These are phyloP conservation scores for Drosophila trapezifrons DNA, from an alignment of 1,140 invertebrate species.

Conservation along the genomic window DNA sequence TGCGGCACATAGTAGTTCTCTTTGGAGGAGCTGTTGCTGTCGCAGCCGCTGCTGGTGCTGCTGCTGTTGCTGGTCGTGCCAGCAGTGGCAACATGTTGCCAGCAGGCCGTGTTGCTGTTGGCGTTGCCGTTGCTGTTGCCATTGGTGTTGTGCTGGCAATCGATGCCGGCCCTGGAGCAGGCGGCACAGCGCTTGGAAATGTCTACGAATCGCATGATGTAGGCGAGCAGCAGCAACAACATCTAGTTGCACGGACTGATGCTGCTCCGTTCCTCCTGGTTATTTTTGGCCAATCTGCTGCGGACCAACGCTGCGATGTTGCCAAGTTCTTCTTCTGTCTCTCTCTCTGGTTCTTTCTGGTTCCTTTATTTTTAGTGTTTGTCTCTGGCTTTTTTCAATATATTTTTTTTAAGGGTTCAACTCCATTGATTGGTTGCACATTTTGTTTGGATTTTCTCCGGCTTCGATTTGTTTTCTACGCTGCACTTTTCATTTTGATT, in stretches of 20 bases:
- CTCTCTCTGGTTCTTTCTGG: slow-evolving; percentile 2
- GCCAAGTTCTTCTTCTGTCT: slow-evolving; percentile 65
- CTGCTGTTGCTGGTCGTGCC: slow-evolving; percentile 64
- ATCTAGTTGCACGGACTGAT: slow-evolving; percentile 75
- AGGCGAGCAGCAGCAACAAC: slow-evolving; percentile 81
- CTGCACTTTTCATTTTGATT: slow-evolving; percentile 75
- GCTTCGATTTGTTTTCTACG: slow-evolving; percentile 28
- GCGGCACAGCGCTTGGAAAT: slow-evolving; percentile 78
- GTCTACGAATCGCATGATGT: slow-evolving; percentile 83
- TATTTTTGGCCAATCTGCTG: slow-evolving; percentile 63
- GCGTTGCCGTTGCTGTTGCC: slow-evolving; percentile 35
- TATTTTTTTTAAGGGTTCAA: slow-evolving; percentile 67
- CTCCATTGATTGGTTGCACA: slow-evolving; percentile 74
- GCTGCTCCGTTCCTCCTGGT: slow-evolving; percentile 45
- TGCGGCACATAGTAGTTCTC: slow-evolving; percentile 71
- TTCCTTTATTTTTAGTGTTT: slow-evolving; percentile 55
- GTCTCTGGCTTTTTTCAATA: slow-evolving; percentile 12
- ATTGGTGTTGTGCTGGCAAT: slow-evolving; percentile 44
- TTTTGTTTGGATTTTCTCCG: slow-evolving; percentile 55
- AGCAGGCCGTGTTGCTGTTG: slow-evolving; percentile 63
- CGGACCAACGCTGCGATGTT: slow-evolving; percentile 73
- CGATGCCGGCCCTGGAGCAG: slow-evolving; percentile 58
- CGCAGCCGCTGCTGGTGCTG: slow-evolving; percentile 77
- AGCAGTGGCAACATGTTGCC: slow-evolving; percentile 68
- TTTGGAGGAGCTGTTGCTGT: slow-evolving; percentile 76